Percentiles rank a stretch among this genome's conserved stretches.
These are phyloP conservation scores for Mus pahari DNA, from an alignment of 2,113 vertebrate species.

Conservation along the genomic window DNA sequence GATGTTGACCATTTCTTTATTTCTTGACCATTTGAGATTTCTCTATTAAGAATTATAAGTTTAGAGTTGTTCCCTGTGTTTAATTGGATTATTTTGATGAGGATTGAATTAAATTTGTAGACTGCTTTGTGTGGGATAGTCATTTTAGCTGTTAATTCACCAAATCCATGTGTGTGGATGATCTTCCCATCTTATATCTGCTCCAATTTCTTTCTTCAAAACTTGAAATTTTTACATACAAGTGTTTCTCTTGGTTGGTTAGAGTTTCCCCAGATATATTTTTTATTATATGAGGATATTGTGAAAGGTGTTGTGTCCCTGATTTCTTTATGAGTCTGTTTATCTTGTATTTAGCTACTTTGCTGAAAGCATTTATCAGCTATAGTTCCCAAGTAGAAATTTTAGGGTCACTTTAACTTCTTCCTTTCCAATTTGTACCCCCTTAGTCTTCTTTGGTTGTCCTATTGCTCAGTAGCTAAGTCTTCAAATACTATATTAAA, in stretches of 20 bases:
- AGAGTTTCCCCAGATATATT: background rate
- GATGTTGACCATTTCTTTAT: background rate
- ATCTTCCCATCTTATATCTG: background rate
- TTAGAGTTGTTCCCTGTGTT: background rate
- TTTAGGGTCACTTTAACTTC: background rate
- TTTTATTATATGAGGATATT: background rate
- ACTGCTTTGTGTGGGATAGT: background rate
- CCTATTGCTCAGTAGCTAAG: background rate
- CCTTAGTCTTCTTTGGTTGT: background rate
- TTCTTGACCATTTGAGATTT: background rate
- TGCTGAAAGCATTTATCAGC: background rate
- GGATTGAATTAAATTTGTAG: background rate
- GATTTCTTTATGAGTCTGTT: background rate
- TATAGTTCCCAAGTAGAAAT: background rate
- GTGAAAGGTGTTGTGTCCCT: background rate
- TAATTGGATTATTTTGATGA: background rate
- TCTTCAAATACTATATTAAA: background rate
- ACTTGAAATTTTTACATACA: background rate
- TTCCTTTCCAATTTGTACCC: background rate
- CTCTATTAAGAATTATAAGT: background rate
- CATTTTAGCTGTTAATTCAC: background rate
- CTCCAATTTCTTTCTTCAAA: background rate
- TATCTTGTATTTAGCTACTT: background rate
- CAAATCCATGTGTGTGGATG: background rate
- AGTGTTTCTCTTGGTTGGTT: background rate